Percentiles rank a stretch among this genome's conserved stretches.
Conservation (phyloP, 2,888 invertebrate genomes). For the Plebejus anna region DNA sequence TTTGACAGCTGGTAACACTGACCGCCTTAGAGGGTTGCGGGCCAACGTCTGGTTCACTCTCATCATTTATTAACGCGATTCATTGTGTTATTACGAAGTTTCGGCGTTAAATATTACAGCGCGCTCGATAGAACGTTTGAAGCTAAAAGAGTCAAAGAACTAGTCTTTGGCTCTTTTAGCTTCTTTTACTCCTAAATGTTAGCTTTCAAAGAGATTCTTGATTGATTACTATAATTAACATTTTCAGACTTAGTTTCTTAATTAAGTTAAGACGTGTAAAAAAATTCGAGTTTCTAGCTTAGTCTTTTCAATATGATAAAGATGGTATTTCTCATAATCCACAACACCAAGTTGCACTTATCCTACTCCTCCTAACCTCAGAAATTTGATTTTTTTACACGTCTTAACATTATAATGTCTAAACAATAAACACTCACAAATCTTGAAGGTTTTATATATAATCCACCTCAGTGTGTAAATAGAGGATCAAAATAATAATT, state of each 20-base stretch:
- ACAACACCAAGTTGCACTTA: no score
- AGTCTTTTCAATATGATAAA: no score
- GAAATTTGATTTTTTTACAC: no score
- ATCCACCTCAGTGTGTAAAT: no score
- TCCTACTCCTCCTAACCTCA: no score
- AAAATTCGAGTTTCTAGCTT: no score
- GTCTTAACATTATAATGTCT: no score
- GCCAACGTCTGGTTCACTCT: constrained; percentile 58
- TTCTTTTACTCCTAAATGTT: neutral
- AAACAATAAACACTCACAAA: no score
- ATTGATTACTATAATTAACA: neutral
- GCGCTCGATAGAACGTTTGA: neutral
- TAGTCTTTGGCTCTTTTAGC: neutral
- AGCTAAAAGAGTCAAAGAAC: neutral
- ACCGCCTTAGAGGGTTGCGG: constrained; percentile 56
- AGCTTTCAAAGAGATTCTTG: neutral
- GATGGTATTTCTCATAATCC: no score
- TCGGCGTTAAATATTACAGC: constrained; percentile 26
- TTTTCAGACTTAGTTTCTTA: neutral
- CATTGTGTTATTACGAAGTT: constrained; percentile 21
- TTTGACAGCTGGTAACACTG: neutral
- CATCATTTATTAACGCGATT: constrained; percentile 22
- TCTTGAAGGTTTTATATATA: no score
- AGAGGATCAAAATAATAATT: no score
- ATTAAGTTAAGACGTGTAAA: no score